Percentiles rank a stretch among this genome's conserved stretches.
Conservation (phyloP, 2,888 invertebrate genomes). For the Parnassius glacialis region DNA sequence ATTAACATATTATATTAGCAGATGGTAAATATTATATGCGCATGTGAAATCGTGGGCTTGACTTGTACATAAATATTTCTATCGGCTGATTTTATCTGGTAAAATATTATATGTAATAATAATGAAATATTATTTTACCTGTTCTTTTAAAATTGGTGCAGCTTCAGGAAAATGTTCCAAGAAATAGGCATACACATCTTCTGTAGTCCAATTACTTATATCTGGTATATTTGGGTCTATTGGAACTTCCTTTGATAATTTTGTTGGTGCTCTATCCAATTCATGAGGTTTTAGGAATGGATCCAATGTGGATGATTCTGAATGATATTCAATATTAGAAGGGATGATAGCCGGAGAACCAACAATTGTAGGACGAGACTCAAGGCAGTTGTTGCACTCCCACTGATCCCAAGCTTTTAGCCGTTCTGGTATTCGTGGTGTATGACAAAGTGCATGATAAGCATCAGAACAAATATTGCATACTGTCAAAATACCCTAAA, state of each 20-base stretch:
- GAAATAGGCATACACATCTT: slow-evolving; percentile 91
- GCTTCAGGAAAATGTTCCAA: slow-evolving; percentile 88
- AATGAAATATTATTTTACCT: slow-evolving; percentile 75
- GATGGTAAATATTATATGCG: no score
- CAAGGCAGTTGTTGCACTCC: slow-evolving; percentile 86
- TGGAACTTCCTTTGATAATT: slow-evolving; percentile 61
- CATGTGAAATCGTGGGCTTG: no score
- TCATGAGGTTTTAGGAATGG: slow-evolving; percentile 74
- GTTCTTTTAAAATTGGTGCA: slow-evolving; percentile 89
- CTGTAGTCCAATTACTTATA: slow-evolving; percentile 89
- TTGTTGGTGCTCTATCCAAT: slow-evolving; percentile 64
- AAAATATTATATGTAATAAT: no score
- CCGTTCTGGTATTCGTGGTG: slow-evolving; percentile 83
- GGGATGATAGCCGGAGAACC: slow-evolving; percentile 62
- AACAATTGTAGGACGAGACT: slow-evolving; percentile 59
- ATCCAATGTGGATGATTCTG: slow-evolving; percentile 51
- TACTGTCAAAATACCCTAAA: slow-evolving; percentile 86
- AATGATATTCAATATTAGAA: slow-evolving; percentile 52
- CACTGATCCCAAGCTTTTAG: slow-evolving; percentile 83
- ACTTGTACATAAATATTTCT: no score
- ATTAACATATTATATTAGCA: no score
- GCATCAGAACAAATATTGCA: slow-evolving; percentile 93
- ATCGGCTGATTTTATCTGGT: no score
- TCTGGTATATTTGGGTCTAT: slow-evolving; percentile 88
- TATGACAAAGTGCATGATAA: slow-evolving; percentile 91